Base-by-base conservation (phyloP, 1,140 invertebrate species). In the Procambarus clarkii region DNA sequence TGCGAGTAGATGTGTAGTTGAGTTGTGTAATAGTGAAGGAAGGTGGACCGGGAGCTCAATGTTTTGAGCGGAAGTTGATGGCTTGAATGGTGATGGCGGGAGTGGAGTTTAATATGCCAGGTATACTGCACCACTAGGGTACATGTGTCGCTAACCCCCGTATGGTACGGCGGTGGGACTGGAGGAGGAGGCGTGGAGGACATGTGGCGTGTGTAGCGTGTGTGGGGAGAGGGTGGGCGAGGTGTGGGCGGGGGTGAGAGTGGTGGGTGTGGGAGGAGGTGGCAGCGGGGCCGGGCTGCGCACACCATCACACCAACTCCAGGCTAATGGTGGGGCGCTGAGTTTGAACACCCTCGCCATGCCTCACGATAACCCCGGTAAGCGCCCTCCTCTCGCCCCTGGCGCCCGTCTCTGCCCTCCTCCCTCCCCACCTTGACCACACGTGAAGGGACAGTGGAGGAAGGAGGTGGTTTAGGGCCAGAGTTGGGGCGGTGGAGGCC, bases 261-360 rank as follows among this genome's bases (percentile, higher is more conserved):
- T 79, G 76, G 82, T 82, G 80, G 81, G 13, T 54, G 50, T 54
- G 50, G 34, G 34, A 34, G 34, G 5, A 81, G 7, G 21, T 77
- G 71, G 82, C 88, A 84, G 82, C 94, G 94, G 93, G 95, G 95
- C 90, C 93, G 93, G 93, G 82, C 91, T 34, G 50, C 13, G 90
- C 93, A 93, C 93, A 94, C 91, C 93, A 93, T 94, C 93, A 93
- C 93, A 93, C 94, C 94, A 94, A 95, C 95, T 95, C 94, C 96
- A 95, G 96, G 95, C 95, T 95, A 96, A 96, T 96, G 96, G 96
- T 96, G 95, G 96, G 96, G 96, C 96, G 96, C 96, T 96, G 95
- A 96, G 96, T 96, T 96, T 96, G 95, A 96, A 96, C 95, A 95
- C 83, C 48, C 78, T 86, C 76, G 82, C 74, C 95, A 95, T 95